phyloP scores from a whole-genome alignment of 1,140 invertebrate species.

The Drosophila arawakana region DNA sequence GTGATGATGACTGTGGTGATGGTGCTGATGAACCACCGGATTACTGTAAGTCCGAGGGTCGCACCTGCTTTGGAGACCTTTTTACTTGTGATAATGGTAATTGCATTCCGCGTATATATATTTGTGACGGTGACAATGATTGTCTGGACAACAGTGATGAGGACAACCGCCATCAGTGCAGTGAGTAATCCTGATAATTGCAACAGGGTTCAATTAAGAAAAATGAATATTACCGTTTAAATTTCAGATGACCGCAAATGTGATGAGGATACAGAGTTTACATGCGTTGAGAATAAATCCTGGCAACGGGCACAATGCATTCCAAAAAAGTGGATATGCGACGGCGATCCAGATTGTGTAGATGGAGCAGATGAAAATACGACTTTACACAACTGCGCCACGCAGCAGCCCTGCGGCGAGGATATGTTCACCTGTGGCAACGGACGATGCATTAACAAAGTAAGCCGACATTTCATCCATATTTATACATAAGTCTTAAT shows the following conservation, averaged over 20 bases:
- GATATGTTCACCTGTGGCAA: constrained; percentile 97
- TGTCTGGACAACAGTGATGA: constrained; percentile 97
- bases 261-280: constrained; percentile 96
- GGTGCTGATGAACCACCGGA: constrained; percentile 95
- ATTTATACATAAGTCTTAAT: not conserved
- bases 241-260: constrained; percentile 92
- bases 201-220: not conserved
- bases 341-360: constrained; percentile 97
- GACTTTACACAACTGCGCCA: constrained; percentile 92
- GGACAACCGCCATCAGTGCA: constrained; percentile 95
- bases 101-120: constrained; percentile 97
- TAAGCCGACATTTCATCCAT: constrained; percentile 50
- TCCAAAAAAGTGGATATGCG: constrained; percentile 96
- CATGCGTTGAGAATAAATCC: constrained; percentile 94
- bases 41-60: constrained; percentile 96
- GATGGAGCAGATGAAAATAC: constrained; percentile 98
- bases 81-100: constrained; percentile 99
- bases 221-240: not conserved
- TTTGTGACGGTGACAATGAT: constrained; percentile 96
- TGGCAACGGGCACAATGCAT: constrained; percentile 97
- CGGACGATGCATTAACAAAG: constrained; percentile 92
- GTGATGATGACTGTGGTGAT: constrained; percentile 94
- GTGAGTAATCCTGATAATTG: constrained; percentile 86
- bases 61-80: constrained; percentile 97
- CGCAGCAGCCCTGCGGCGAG: constrained; percentile 91